Conservation (phyloP, 2,888 invertebrate species). For the Drosophila sordidula region DNA sequence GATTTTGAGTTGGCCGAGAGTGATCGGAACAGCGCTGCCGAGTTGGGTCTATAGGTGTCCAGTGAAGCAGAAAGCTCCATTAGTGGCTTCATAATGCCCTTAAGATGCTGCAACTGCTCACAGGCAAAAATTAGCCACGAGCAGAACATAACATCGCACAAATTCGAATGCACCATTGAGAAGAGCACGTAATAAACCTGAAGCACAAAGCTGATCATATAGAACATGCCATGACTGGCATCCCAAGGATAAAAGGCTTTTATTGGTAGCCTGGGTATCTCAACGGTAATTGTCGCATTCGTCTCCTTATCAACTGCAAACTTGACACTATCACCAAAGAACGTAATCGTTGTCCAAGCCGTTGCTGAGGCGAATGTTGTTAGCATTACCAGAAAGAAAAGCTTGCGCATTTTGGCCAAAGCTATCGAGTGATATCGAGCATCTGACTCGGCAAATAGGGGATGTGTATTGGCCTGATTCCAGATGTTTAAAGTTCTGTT, state of each 20-base stretch:
- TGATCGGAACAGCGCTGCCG: constrained; percentile 89
- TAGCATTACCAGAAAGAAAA: constrained; percentile 89
- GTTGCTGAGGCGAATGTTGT: constrained; percentile 88
- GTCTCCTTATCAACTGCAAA: constrained; percentile 89
- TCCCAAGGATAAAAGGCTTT: constrained; percentile 93
- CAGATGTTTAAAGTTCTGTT: constrained; percentile 91
- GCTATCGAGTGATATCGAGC: constrained; percentile 91
- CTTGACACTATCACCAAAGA: constrained; percentile 92
- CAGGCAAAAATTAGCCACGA: constrained; percentile 94
- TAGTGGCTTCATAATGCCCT: constrained; percentile 93
- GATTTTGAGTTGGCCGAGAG: constrained; percentile 85
- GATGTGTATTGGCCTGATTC: constrained; percentile 94
- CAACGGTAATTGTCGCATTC: constrained; percentile 89
- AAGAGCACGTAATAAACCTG: constrained; percentile 90
- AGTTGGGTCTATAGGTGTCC: constrained; percentile 91
- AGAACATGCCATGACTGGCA: constrained; percentile 89
- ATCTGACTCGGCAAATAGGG: constrained; percentile 93
- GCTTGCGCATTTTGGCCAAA: constrained; percentile 90
- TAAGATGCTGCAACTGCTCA: constrained; percentile 93
- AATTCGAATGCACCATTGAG: constrained; percentile 87
- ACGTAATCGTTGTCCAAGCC: constrained; percentile 92
- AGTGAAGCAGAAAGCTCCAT: constrained; percentile 94
- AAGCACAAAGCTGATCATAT: constrained; percentile 88
- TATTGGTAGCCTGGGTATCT: constrained; percentile 90
- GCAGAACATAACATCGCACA: constrained; percentile 92